Evolutionary conservation across 2,797 vertebrate species (phyloP).

Genomic region (Acipenser oxyrinchus): DNA sequence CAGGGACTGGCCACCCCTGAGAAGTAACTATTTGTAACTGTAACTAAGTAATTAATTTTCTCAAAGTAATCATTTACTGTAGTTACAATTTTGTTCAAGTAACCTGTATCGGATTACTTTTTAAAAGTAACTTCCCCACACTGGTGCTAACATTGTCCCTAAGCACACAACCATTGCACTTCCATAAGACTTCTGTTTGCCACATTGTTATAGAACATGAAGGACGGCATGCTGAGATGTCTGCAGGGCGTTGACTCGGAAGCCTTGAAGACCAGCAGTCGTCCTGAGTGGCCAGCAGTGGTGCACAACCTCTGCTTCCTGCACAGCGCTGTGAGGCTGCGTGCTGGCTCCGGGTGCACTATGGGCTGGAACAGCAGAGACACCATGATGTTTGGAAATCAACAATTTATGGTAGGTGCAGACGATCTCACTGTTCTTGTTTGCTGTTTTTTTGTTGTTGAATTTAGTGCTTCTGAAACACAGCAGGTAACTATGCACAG

Average conservation of each 20-base stretch:
- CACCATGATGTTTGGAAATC: conserved; percentile 16
- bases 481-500: too few species aligned
- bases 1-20: too few species aligned
- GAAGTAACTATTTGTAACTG: too few species aligned
- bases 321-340: conserved; percentile 17
- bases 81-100: too few species aligned
- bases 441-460: neutral
- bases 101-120: too few species aligned
- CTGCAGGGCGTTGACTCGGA: conserved; percentile 17
- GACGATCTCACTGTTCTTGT: neutral
- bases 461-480: neutral
- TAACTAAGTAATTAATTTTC: too few species aligned
- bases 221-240: conserved; percentile 16
- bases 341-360: conserved; percentile 15
- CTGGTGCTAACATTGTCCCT: too few species aligned
- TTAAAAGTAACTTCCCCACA: too few species aligned
- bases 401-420: conserved; percentile 19
- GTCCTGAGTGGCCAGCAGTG: conserved; percentile 21
- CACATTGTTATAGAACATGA: conserved; percentile 19
- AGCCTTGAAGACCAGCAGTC: conserved; percentile 4
- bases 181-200: too few species aligned
- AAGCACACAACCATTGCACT: too few species aligned
- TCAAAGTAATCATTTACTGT: too few species aligned
- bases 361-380: conserved; percentile 21
- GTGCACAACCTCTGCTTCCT: conserved; percentile 26